Percentiles rank a stretch among this genome's conserved stretches.
These are phyloP conservation scores for Drosophila takahashii DNA, from an alignment of 1,140 invertebrate genomes.

Conservation along the genomic window DNA sequence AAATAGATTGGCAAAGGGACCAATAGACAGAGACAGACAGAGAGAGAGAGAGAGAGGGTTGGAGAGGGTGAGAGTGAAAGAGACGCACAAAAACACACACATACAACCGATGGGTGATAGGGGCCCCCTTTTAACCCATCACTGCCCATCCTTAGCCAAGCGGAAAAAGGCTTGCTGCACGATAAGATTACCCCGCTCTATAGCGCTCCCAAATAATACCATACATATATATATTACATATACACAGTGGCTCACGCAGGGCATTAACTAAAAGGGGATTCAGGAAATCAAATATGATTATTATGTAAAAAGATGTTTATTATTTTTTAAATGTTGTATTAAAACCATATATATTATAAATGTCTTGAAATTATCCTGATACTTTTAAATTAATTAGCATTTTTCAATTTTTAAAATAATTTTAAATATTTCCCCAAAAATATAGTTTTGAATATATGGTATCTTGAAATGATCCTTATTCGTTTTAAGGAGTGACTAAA, in stretches of 20 bases:
- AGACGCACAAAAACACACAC: constrained; percentile 6
- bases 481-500: no score
- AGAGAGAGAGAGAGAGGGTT: neutral
- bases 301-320: no score
- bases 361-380: no score
- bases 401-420: no score
- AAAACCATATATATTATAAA: no score
- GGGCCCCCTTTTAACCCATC: constrained; percentile 28
- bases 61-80: neutral
- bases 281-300: no score
- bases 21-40: constrained; percentile 9
- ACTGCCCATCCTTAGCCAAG: constrained; percentile 37
- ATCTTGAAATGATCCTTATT: no score
- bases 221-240: constrained; percentile 4
- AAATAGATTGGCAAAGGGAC: constrained; percentile 16
- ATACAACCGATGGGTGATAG: constrained; percentile 17
- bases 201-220: neutral
- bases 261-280: neutral
- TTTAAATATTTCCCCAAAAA: no score
- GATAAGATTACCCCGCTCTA: constrained; percentile 65
- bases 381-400: no score
- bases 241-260: neutral
- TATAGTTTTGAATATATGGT: no score
- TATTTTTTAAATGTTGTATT: no score
- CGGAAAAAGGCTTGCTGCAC: constrained; percentile 78